Base-by-base conservation (phyloP, 37 sponge, comb jelly and placozoan genomes). In the Eunapius fragilis region DNA sequence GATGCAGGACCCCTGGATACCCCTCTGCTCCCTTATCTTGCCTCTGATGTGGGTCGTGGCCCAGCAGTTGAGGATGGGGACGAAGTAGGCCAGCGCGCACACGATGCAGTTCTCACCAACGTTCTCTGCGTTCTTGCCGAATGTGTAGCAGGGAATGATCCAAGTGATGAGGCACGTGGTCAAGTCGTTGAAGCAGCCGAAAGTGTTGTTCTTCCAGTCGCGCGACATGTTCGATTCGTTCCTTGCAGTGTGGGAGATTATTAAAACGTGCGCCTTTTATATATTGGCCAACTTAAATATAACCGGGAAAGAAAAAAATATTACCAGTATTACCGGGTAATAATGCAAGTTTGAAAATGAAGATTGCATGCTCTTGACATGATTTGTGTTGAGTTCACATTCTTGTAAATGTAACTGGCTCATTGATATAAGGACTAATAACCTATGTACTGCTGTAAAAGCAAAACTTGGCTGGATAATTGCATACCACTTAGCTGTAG, bases 11-110 rank as follows among this genome's bases (percentile, higher is more conserved):
- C 89, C 94, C 69, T 93, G 90, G 45, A 93, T 93, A 6, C 94
- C 94, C 77, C 90, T 93, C 81, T 93, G 90, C 34, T 93, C 94
- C 34, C 90, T 80, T 70, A 89, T 93, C 84, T 71, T 87, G 6
- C 87, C 87, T 67, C 94, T 80, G 27, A 87, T 67, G 25, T 23
- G 70, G 4, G 79, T 47, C 17, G 79, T 70, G 84, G 84, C 86
- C 78, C 75, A 87, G 37, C 89, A 27, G 78, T 84, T 68, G 31
- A 93, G 82, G 4, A 93, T 45, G 2, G 94, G 94, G 31, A 93
- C 87, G 71, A 89, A 83, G 70, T 76, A 67, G 50, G 84, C 32
- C 49, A 93, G 83, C 26, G 85, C 90, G 83, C 86, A 89, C 85
- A 79, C 70, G 36, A 93, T 31, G 58, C 90, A 89, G 81, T 74